A percentile compares a stretch with the other conserved stretches of the same genome.
Evolutionary conservation across 2,797 vertebrate species (phyloP).

Genomic region (Varecia variegata): DNA sequence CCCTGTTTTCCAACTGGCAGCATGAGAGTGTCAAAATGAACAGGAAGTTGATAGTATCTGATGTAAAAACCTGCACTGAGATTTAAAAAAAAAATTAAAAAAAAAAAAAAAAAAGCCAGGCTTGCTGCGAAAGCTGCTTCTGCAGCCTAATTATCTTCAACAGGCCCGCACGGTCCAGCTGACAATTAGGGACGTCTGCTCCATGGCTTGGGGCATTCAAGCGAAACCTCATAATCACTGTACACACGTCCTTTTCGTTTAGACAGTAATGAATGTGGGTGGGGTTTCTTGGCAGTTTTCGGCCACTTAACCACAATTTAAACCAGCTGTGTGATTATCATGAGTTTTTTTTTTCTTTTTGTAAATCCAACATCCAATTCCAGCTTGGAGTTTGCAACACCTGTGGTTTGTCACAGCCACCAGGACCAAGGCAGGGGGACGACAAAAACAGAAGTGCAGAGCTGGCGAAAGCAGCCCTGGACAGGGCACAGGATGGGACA

Average conservation of each 20-base stretch:
- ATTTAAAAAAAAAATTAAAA: conserved; percentile 36
- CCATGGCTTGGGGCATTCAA: conserved; percentile 82
- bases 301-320: conserved; percentile 71
- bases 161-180: conserved; percentile 85
- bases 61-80: conserved; percentile 83
- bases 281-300: conserved; percentile 78
- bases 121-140: conserved; percentile 59
- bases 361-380: conserved; percentile 70
- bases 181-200: conserved; percentile 86
- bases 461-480: background rate
- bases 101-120: conserved; percentile 15
- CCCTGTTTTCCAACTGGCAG: conserved; percentile 84
- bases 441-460: background rate
- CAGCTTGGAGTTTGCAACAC: conserved; percentile 58
- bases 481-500: background rate
- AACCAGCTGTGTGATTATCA: conserved; percentile 77
- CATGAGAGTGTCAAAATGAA: conserved; percentile 83
- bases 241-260: conserved; percentile 79
- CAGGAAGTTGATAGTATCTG: conserved; percentile 83
- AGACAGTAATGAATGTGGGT: conserved; percentile 80
- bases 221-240: conserved; percentile 80
- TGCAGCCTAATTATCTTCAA: conserved; percentile 89
- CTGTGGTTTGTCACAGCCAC: conserved; percentile 56
- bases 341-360: conserved; percentile 22
- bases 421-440: background rate